Evolutionary conservation across 2,113 vertebrate genomes (phyloP).

Genomic region (Bufo bufo): DNA sequence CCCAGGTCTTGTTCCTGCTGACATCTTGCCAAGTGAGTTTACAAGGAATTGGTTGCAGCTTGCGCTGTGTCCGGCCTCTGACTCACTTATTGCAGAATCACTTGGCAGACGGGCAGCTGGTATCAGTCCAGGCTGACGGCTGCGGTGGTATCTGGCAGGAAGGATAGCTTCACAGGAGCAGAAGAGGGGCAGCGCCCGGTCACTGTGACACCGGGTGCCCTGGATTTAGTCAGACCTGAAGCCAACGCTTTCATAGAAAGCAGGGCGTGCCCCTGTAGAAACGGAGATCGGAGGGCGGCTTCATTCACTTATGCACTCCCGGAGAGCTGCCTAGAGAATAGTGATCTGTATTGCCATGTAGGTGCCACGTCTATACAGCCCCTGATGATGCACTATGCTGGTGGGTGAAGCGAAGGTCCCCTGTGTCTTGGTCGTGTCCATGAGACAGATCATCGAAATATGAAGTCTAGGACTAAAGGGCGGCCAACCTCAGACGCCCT

Average conservation of each 20-base stretch:
- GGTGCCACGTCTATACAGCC: neutral
- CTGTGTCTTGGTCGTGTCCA: too few relatives aligned
- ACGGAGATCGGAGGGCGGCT: neutral
- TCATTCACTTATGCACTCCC: neutral
- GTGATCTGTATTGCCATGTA: neutral
- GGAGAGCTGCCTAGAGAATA: neutral
- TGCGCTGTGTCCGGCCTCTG: neutral
- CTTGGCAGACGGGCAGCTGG: slow-evolving; percentile 18
- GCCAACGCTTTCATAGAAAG: neutral
- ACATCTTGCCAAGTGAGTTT: neutral
- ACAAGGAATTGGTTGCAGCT: neutral
- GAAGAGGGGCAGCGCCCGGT: neutral
- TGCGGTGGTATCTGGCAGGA: neutral
- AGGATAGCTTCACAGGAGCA: neutral
- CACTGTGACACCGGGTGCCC: neutral
- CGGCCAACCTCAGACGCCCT: too few relatives aligned
- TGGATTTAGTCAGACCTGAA: neutral
- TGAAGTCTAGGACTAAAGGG: too few relatives aligned
- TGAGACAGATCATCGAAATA: too few relatives aligned
- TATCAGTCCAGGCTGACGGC: neutral
- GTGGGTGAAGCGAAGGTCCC: too few relatives aligned
- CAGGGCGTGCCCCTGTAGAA: neutral
- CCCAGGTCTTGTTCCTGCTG: neutral
- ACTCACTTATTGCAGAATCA: neutral
- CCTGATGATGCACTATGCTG: too few relatives aligned